Evolutionary conservation across 2,797 vertebrate species (phyloP).

Genomic region (Takifugu ocellatus): DNA sequence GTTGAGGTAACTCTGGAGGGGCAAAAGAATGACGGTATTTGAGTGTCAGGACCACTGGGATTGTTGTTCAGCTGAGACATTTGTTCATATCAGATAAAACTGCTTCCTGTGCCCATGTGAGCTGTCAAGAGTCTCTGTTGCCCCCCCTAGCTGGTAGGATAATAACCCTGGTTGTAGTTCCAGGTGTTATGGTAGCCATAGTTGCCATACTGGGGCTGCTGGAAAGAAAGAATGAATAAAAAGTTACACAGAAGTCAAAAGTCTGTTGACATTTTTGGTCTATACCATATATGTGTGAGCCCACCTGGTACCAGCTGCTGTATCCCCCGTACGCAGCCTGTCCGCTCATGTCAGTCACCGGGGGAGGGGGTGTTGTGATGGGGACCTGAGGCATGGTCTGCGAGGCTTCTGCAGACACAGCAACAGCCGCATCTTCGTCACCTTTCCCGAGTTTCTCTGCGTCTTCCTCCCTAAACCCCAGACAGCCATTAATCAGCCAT

Average conservation of each 20-base stretch:
- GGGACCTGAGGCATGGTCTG: constrained; percentile 64
- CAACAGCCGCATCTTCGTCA: constrained; percentile 63
- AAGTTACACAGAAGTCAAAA: background rate
- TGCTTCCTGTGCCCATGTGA: constrained; percentile 20
- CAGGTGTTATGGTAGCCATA: constrained; percentile 81
- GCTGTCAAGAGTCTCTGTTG: constrained; percentile 15
- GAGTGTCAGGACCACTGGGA: constrained; percentile 19
- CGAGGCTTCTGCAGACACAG: constrained; percentile 36
- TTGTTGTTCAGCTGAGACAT: constrained; percentile 23
- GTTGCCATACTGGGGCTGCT: constrained; percentile 76
- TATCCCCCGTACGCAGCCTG: constrained; percentile 69
- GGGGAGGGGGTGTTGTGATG: constrained; percentile 72
- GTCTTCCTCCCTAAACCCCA: constrained; percentile 64
- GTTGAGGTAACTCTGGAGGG: constrained; percentile 32
- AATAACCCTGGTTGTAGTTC: constrained; percentile 83
- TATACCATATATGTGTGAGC: background rate
- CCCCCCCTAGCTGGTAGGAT: constrained; percentile 73
- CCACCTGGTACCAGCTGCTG: constrained; percentile 82
- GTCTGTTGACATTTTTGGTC: background rate
- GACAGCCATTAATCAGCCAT: background rate
- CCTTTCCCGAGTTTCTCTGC: constrained; percentile 70
- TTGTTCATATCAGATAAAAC: constrained; percentile 8
- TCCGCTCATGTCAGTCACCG: constrained; percentile 64
- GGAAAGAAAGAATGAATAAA: background rate
- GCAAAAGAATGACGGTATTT: constrained; percentile 25